These are phyloP conservation scores for Ophion obscuratus DNA, from an alignment of 2,888 invertebrate genomes.

Conservation along the genomic window DNA sequence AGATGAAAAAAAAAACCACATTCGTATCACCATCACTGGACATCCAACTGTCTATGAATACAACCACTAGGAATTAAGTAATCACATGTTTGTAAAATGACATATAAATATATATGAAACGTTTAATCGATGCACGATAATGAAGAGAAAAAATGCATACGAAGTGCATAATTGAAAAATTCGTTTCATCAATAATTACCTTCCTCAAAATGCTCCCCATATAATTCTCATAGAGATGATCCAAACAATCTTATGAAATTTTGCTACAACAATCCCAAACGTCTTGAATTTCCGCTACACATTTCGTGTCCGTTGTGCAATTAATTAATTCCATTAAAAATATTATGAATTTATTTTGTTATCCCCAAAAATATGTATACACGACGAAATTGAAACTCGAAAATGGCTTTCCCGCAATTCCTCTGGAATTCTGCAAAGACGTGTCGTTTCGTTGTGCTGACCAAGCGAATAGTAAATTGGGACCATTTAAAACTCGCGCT, in stretches of 20 bases:
- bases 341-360: too few species aligned
- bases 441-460: too few species aligned
- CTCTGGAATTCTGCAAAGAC: too few species aligned
- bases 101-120: constrained; percentile 38
- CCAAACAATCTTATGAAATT: too few species aligned
- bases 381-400: too few species aligned
- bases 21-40: constrained; percentile 36
- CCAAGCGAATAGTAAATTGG: too few species aligned
- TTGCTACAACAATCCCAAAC: neutral
- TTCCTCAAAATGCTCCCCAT: neutral
- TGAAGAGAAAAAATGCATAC: constrained; percentile 48
- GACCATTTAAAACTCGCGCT: neutral
- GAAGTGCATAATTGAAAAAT: constrained; percentile 8
- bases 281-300: too few species aligned
- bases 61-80: constrained; percentile 43
- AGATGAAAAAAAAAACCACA: neutral
- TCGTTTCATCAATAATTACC: neutral
- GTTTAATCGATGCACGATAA: constrained; percentile 59
- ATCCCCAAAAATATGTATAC: too few species aligned
- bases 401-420: too few species aligned
- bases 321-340: neutral
- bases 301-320: neutral
- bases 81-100: constrained; percentile 50
- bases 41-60: constrained; percentile 62
- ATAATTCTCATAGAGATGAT: too few species aligned